Conservation (phyloP, 2,113 vertebrate genomes). For the Thinocorus orbignyianus region DNA sequence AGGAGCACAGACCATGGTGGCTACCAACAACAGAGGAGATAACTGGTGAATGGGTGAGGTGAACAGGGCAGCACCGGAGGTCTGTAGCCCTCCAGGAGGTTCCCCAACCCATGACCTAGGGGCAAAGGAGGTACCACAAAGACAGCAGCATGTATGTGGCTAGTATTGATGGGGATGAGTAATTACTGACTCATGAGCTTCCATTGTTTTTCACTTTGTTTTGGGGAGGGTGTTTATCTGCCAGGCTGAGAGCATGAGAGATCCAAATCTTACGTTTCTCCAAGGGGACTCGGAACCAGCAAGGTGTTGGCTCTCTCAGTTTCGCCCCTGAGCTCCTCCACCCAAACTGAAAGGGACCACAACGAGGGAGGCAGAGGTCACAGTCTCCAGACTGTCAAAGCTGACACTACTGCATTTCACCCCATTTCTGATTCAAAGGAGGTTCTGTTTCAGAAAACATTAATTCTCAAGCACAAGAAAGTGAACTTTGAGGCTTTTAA, state of each 20-base stretch:
- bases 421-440: not conserved
- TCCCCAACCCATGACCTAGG: rapidly evolving
- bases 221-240: not conserved
- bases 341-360: not conserved
- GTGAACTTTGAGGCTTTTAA: not conserved
- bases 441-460: not conserved
- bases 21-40: not conserved
- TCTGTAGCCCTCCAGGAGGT: not conserved
- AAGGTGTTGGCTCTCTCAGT: not conserved
- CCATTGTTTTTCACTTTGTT: not conserved
- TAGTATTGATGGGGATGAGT: not conserved
- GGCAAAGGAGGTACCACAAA: not conserved
- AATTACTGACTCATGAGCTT: not conserved
- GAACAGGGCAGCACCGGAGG: rapidly evolving
- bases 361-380: not conserved
- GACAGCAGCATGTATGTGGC: not conserved
- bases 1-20: not conserved
- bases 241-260: not conserved
- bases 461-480: not conserved
- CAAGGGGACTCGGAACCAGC: not conserved
- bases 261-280: not conserved
- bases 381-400: not conserved
- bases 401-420: not conserved
- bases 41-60: no score
- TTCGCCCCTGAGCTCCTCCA: not conserved